These are phyloP conservation scores for Brachyrhaphis roseni DNA, from an alignment of 2,797 vertebrate species.

Conservation along the genomic window DNA sequence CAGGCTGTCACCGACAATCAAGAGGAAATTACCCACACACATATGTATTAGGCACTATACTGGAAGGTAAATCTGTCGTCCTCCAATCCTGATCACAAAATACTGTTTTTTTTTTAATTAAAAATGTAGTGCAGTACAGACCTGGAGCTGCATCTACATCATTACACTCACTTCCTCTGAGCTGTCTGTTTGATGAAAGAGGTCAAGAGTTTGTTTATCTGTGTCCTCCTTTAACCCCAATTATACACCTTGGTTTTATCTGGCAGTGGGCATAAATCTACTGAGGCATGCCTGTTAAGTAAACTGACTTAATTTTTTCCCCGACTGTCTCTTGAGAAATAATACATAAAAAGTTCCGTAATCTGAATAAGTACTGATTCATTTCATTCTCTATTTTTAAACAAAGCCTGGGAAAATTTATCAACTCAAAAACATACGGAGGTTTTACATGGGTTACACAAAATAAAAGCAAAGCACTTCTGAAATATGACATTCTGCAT, in stretches of 20 bases:
- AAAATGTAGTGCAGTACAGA: constrained; percentile 8
- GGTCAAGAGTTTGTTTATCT: background rate
- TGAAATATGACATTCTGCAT: background rate
- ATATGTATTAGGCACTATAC: constrained; percentile 22
- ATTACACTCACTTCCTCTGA: constrained; percentile 8
- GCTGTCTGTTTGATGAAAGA: constrained; percentile 15
- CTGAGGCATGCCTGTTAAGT: background rate
- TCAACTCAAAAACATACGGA: background rate
- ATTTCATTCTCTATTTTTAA: background rate
- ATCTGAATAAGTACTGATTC: background rate
- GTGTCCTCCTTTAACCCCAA: background rate
- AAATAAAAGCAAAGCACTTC: background rate
- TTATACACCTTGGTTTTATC: constrained; percentile 2
- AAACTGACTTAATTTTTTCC: background rate
- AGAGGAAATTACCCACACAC: constrained; percentile 52
- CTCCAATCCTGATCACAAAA: constrained; percentile 20
- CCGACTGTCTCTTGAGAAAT: background rate
- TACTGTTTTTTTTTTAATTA: background rate
- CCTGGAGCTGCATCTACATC: background rate
- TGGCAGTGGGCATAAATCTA: background rate
- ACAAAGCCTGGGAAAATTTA: background rate
- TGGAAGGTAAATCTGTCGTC: constrained; percentile 36
- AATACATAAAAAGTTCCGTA: background rate
- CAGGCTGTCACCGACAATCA: constrained; percentile 47
- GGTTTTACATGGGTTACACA: background rate